A percentile compares a stretch with the other conserved stretches of the same genome.
phyloP scores from a whole-genome alignment of 2,888 invertebrate species.

The Agrochola lota region DNA sequence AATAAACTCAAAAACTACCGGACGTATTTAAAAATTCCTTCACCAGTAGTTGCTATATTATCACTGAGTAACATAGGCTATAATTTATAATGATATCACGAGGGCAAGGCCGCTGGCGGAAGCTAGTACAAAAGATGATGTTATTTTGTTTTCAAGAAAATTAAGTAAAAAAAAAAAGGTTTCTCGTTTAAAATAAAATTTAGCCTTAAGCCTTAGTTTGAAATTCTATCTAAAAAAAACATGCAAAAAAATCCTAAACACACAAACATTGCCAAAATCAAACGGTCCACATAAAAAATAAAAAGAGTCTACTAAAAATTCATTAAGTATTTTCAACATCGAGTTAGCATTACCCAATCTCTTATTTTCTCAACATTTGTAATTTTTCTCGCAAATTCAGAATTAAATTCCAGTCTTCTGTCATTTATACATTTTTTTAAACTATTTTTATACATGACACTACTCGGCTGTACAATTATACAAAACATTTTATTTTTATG shows the following conservation, averaged over 20 bases:
- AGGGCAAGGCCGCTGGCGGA: too few species aligned
- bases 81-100: too few species aligned
- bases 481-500: constrained; percentile 52
- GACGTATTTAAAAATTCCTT: too few species aligned
- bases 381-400: constrained; percentile 56
- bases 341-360: constrained; percentile 40
- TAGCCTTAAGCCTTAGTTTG: neutral
- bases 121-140: too few species aligned
- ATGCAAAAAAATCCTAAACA: neutral
- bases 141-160: neutral
- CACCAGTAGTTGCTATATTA: too few species aligned
- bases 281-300: constrained; percentile 29
- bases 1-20: too few species aligned
- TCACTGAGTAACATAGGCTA: too few species aligned
- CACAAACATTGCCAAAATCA: neutral
- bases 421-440: constrained; percentile 55
- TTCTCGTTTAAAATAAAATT: neutral
- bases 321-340: constrained; percentile 61
- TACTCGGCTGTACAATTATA: constrained; percentile 63
- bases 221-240: constrained; percentile 8
- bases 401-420: constrained; percentile 62
- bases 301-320: constrained; percentile 44
- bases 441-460: constrained; percentile 56
- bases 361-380: constrained; percentile 33
- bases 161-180: neutral